These are phyloP conservation scores for Tupiocoris notatus DNA, from an alignment of 2,888 invertebrate species.

Conservation along the genomic window DNA sequence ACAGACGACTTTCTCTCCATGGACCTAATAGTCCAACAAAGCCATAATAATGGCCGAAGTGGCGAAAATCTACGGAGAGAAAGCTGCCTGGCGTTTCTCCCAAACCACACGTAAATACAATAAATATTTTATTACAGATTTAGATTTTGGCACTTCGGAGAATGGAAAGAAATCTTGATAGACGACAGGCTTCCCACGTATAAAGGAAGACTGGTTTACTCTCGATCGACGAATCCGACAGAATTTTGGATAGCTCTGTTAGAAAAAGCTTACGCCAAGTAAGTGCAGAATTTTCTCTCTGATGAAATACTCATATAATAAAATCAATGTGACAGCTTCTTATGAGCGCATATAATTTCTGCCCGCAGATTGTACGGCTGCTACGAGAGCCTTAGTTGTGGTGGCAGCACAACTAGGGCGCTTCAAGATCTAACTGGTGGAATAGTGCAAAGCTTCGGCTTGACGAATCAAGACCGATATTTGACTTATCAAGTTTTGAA, in stretches of 20 bases:
- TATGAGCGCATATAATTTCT: too few relatives aligned
- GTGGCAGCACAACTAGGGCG: slow-evolving; percentile 66
- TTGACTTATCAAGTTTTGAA: slow-evolving; percentile 67
- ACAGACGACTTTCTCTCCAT: too few relatives aligned
- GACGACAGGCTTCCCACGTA: slow-evolving; percentile 74
- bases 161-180: slow-evolving; percentile 71
- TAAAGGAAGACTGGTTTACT: slow-evolving; percentile 63
- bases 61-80: too few relatives aligned
- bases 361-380: slow-evolving; percentile 65
- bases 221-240: slow-evolving; percentile 61
- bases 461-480: slow-evolving; percentile 64
- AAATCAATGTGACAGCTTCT: slow-evolving; percentile 9
- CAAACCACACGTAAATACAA: too few relatives aligned
- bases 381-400: slow-evolving; percentile 63
- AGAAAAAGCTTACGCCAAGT: slow-evolving; percentile 82
- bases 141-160: slow-evolving; percentile 77
- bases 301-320: background rate
- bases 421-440: slow-evolving; percentile 73
- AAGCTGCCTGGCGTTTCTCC: too few relatives aligned
- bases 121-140: too few relatives aligned
- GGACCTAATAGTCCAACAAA: too few relatives aligned
- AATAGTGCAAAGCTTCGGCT: slow-evolving; percentile 70
- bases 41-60: too few relatives aligned
- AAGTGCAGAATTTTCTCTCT: slow-evolving; percentile 51
- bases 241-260: slow-evolving; percentile 77